These are phyloP conservation scores for Mohoua ochrocephala DNA, from an alignment of 2,113 vertebrate genomes.

Conservation along the genomic window DNA sequence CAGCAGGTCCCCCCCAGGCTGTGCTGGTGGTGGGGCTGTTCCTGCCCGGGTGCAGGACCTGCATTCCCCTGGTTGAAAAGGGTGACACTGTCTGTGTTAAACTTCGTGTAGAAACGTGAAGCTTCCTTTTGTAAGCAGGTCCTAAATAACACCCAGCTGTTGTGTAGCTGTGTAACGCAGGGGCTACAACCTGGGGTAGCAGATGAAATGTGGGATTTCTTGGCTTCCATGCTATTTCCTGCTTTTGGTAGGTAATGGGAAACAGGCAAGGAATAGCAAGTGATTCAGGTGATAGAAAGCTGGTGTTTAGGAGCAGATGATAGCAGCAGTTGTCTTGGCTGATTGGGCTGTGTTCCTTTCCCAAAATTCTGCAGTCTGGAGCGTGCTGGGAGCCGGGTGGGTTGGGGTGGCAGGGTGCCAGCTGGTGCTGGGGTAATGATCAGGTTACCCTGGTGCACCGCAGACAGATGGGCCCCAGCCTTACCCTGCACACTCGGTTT, in stretches of 20 bases:
- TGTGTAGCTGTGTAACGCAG: background rate
- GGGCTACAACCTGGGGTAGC: background rate
- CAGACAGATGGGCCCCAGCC: background rate
- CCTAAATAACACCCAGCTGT: background rate
- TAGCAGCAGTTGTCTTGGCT: background rate
- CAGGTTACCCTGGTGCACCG: rapidly evolving
- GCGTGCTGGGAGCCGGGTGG: background rate
- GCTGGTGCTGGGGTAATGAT: background rate
- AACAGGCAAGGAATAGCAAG: background rate
- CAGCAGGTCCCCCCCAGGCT: rapidly evolving
- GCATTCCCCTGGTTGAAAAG: background rate
- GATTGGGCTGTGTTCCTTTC: background rate
- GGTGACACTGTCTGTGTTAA: background rate
- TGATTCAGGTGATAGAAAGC: background rate
- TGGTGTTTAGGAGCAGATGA: background rate
- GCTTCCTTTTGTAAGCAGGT: background rate
- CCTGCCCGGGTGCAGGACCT: background rate
- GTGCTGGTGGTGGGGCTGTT: background rate
- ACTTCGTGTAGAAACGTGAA: background rate
- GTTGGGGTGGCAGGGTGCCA: background rate
- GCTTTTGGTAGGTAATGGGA: background rate
- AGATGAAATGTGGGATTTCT: background rate
- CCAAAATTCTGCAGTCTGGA: background rate
- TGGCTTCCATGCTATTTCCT: background rate
- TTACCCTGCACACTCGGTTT: background rate